phyloP scores from a whole-genome alignment of 2,113 vertebrate species.

The Pongo abelii region DNA sequence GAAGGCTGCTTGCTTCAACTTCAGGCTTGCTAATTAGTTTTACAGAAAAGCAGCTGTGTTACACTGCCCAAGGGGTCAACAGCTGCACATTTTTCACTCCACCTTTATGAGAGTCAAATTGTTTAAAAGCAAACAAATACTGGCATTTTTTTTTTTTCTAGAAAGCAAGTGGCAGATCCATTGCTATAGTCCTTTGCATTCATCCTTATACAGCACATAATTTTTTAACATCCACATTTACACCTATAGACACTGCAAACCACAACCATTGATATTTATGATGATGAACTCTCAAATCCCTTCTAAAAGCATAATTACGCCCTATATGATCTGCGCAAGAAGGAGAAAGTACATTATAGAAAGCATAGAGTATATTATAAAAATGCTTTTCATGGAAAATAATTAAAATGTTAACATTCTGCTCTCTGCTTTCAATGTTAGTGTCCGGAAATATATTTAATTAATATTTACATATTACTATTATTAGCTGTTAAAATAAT shows the following conservation, averaged over 20 bases:
- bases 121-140: slow-evolving; percentile 59
- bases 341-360: background rate
- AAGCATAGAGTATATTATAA: background rate
- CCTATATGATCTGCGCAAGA: background rate
- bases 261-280: background rate
- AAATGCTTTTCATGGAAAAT: background rate
- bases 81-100: slow-evolving; percentile 26
- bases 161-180: background rate
- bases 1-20: slow-evolving; percentile 18
- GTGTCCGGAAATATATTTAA: slow-evolving; percentile 41
- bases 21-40: slow-evolving; percentile 51
- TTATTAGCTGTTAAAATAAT: slow-evolving; percentile 24
- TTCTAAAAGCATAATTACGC: background rate
- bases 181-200: background rate
- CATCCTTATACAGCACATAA: background rate
- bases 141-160: background rate
- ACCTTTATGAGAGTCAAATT: slow-evolving; percentile 53
- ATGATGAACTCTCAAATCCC: background rate
- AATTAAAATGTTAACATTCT: slow-evolving; percentile 15
- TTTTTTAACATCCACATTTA: background rate
- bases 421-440: background rate
- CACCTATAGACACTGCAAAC: background rate
- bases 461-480: slow-evolving; percentile 20
- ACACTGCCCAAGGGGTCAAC: slow-evolving; percentile 38
- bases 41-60: slow-evolving; percentile 61